Base-by-base conservation (phyloP, 2,797 vertebrate species). In the Megaceryle alcyon region DNA sequence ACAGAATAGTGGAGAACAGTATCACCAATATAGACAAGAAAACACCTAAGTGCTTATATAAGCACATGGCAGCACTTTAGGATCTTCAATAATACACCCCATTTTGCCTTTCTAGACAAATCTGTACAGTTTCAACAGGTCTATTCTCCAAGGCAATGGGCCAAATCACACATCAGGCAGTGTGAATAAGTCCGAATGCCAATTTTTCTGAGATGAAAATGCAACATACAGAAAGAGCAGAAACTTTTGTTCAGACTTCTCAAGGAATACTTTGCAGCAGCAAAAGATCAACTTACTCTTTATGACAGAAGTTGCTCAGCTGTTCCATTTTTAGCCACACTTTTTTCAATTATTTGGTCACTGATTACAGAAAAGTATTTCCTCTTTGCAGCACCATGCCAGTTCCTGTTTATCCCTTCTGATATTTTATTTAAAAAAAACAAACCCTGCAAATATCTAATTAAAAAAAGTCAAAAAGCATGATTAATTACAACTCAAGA, bases 401-500 rank as follows among this genome's bases (percentile, higher is more conserved):
- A 48, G 23, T 51, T 60, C 37, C 53, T 81, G 23, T 79, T 95
- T 84, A 73, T 76, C 66, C 25, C 35, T 84, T 59, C 82, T 68
- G 76, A 54, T 29, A 19, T n/a, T 81, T 81, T 56, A 57, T 78
- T 86, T 83, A 37, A 46, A 46, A 53, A 57, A 7, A 44, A 12
- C 48, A 68, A 37, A 37, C 10, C 31, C 33, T 84, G 39, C 65
- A 89, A 72, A 86, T 51, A 49, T 72, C 43, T 83, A 56, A 94
- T 59, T 88, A 35, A 68, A 89, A 54, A 69, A 64, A 93, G 59
- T 71, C 53, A 59, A 77, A 93, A 61, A 5, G 28, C 11, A 2
- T 61, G 81, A 91, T 95, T 96, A 96, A 91, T 95, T 86, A 81
- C 77, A 78, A 70, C 88, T 77, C 69, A 49, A 51, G 83, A 63